Evolutionary conservation across 2,113 vertebrate genomes (phyloP).

Genomic region (Brachypodius melanocephalos): DNA sequence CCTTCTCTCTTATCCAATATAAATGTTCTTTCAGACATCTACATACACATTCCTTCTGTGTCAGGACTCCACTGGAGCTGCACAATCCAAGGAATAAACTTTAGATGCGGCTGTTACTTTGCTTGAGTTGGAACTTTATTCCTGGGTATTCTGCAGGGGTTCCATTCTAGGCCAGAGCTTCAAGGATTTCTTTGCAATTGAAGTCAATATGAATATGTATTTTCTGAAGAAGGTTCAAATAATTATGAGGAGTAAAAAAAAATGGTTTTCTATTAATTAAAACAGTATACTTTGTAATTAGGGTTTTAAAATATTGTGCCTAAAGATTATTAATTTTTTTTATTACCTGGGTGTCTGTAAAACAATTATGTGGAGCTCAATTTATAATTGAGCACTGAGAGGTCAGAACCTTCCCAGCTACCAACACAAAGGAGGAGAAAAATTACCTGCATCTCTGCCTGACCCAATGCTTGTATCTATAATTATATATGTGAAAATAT

Average conservation of each 20-base stretch:
- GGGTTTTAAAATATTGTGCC: not conserved
- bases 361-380: not conserved
- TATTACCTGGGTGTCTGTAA: not conserved
- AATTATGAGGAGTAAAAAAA: not conserved
- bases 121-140: not conserved
- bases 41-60: rapidly evolving
- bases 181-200: not conserved
- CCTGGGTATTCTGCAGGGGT: not conserved
- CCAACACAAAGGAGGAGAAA: not conserved
- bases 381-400: not conserved
- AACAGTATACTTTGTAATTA: not conserved
- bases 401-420: not conserved
- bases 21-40: not conserved
- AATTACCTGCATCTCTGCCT: not conserved
- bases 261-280: not conserved
- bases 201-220: not conserved
- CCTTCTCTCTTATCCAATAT: not conserved
- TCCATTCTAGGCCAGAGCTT: not conserved
- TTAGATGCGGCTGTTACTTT: not conserved
- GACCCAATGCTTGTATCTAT: not conserved
- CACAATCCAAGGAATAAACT: not conserved
- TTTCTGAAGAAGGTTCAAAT: not conserved
- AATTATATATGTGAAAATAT: not conserved
- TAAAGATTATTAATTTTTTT: not conserved
- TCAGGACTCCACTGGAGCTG: not conserved